A percentile compares a stretch with the other conserved stretches of the same genome.
These are phyloP conservation scores for Lophotriccus pileatus DNA, from an alignment of 2,797 vertebrate genomes.

Conservation along the genomic window DNA sequence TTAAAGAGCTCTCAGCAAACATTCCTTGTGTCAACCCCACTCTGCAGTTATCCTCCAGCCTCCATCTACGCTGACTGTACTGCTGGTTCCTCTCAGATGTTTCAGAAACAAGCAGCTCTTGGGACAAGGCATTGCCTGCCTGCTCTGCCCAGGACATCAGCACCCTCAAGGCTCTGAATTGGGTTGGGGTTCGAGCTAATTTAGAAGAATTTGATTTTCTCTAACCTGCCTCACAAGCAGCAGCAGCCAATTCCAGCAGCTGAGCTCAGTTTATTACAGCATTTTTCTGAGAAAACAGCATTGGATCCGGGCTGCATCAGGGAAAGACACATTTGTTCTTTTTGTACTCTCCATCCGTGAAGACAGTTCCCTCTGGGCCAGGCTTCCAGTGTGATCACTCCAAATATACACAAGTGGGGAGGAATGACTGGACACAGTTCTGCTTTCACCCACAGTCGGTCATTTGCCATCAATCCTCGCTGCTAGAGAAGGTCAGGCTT, in stretches of 20 bases:
- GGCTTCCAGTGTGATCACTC: neutral
- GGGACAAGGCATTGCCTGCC: neutral
- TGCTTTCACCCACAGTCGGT: neutral
- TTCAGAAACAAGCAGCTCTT: neutral
- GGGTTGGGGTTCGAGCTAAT: neutral
- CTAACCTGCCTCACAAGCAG: neutral
- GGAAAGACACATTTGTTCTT: neutral
- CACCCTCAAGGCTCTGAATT: neutral
- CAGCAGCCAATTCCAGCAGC: neutral
- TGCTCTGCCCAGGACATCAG: neutral
- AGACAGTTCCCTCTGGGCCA: neutral
- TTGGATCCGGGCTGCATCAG: neutral
- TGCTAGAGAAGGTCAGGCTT: neutral
- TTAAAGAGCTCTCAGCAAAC: conserved; percentile 16
- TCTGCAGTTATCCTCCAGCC: neutral
- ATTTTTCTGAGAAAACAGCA: neutral
- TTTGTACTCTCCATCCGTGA: neutral
- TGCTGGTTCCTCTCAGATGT: neutral
- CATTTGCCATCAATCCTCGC: neutral
- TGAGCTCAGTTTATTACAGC: neutral
- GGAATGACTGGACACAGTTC: neutral
- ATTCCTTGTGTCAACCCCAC: neutral
- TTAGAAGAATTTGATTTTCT: neutral
- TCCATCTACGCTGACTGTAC: neutral
- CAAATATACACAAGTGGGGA: neutral